A percentile compares a stretch with the other conserved stretches of the same genome.
phyloP scores from a whole-genome alignment of 2,888 invertebrate species.

The Lamellibrachia satsuma region DNA sequence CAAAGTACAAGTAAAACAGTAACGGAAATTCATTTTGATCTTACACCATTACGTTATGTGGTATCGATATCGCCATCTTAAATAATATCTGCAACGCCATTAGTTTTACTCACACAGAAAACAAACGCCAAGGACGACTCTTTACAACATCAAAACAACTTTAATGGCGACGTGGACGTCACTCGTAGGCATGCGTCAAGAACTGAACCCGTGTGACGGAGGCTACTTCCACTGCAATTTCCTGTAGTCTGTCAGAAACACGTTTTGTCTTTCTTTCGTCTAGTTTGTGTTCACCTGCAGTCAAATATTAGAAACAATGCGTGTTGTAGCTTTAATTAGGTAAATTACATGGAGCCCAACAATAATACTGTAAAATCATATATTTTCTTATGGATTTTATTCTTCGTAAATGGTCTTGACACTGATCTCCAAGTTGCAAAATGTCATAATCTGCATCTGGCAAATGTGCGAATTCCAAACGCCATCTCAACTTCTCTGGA shows the following conservation, averaged over 20 bases:
- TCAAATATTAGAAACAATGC: conserved; percentile 14
- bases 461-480: too few relatives aligned
- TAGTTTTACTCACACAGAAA: conserved; percentile 10
- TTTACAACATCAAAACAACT: conserved; percentile 30
- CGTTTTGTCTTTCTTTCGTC: background rate
- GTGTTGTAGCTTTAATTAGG: conserved; percentile 33
- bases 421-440: too few relatives aligned
- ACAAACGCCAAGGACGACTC: background rate
- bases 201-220: background rate
- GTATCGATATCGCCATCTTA: background rate
- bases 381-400: background rate
- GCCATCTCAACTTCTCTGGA: too few relatives aligned
- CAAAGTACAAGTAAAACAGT: background rate
- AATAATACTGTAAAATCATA: background rate
- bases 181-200: conserved; percentile 24
- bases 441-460: too few relatives aligned
- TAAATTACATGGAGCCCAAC: background rate
- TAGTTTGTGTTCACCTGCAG: background rate
- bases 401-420: too few relatives aligned
- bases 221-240: conserved; percentile 29
- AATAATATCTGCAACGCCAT: background rate
- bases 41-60: background rate
- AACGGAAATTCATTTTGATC: background rate
- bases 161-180: conserved; percentile 34
- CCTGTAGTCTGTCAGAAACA: background rate